Conservation (phyloP, 64 coral and sea anemone genomes). For the Montipora capricornis region DNA sequence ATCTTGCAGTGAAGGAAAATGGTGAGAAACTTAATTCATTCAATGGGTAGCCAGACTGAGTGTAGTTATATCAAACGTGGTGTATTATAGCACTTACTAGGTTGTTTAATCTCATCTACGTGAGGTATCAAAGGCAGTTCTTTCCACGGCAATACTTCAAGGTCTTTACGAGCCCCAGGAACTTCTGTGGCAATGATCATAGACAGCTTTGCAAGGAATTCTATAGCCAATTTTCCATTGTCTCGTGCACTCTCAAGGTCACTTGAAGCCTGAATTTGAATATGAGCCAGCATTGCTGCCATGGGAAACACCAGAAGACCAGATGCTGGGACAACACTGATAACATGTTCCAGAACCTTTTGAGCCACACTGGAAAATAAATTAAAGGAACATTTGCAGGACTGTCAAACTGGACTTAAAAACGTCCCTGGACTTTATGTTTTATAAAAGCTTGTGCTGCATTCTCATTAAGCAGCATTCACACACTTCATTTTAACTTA, state of each 20-base stretch:
- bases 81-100: slow-evolving; percentile 31
- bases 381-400: not conserved
- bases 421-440: no score
- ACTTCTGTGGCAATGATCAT: slow-evolving; percentile 59
- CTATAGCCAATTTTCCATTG: not conserved
- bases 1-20: no score
- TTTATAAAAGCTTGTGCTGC: no score
- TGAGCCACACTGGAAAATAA: not conserved
- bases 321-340: slow-evolving; percentile 38
- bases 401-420: no score
- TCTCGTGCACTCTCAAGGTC: not conserved
- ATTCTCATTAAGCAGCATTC: no score
- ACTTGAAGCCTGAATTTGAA: not conserved
- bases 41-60: no score
- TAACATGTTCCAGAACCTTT: slow-evolving; percentile 53
- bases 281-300: not conserved
- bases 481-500: no score
- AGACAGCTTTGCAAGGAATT: slow-evolving; percentile 55
- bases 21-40: no score
- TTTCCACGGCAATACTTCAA: slow-evolving; percentile 60
- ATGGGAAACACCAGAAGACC: slow-evolving; percentile 31
- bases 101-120: slow-evolving; percentile 41
- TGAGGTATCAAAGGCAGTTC: slow-evolving; percentile 61
- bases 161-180: slow-evolving; percentile 35
- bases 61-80: no score